Evolutionary conservation across 2,888 invertebrate genomes (phyloP), one percentile per base, ranked within the genome.

Genomic region (Venusia cambrica): DNA sequence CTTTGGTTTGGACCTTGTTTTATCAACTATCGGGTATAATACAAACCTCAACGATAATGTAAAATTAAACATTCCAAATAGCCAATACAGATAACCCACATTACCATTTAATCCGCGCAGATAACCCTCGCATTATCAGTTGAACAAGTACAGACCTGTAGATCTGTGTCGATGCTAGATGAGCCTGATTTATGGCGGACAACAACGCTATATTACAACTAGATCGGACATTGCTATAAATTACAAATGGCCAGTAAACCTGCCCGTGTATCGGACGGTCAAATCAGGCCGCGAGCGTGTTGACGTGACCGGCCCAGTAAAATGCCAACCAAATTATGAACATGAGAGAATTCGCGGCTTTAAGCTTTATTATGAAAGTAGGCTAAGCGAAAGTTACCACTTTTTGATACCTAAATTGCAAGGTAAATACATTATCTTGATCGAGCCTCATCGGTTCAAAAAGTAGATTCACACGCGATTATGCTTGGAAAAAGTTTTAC

Each of bases 141-240:
- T 69, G 68, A 59, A 63, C 73, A 70, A 71, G 68, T 66, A 59
- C 52, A 55, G 62, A 57, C 62, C 66, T 65, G 62, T 62, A 62
- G 75, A 77, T 76, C 77, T 44, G 62, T 63, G 59, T 49, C 54
- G 46, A 48, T 51, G 50, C 50, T 60, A 70, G 85, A 81, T 75
- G 84, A 75, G 67, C 71, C 73, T 84, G 84, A 87, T 85, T 85
- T 87, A 85, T 76, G 71, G 59, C 53, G 58, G 64, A 69, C 72
- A 72, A 75, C 81, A 79, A 78, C 83, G 81, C 81, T 87, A 85
- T 85, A 87, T 85, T 83, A 84, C 79, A 83, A 83, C 79, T 83
- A 79, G 78, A 83, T 77, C 74, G 78, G 79, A 84, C 84, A 84
- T 68, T 70, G 73, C 79, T 57, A 85, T 87, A 85, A 85, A 87